phyloP scores from a whole-genome alignment of 2,797 vertebrate species.

The Notamacropus eugenii region DNA sequence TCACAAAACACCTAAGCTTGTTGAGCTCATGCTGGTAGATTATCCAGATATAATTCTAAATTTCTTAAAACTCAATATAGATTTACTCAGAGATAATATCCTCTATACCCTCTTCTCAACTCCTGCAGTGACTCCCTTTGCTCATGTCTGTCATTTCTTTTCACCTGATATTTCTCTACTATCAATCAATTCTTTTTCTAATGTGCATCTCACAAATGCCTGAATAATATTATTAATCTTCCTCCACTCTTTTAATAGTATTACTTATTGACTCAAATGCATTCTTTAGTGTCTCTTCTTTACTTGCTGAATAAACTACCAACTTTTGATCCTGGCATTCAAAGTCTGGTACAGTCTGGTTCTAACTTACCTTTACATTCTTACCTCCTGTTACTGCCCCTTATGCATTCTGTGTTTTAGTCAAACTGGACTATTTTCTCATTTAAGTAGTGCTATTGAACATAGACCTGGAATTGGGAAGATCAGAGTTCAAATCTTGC shows the following conservation, averaged over 20 bases:
- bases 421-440: background rate
- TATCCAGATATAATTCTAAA: background rate
- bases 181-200: background rate
- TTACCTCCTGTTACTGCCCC: too few relatives aligned
- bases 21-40: background rate
- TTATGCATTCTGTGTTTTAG: too few relatives aligned
- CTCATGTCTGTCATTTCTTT: background rate
- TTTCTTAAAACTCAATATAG: background rate
- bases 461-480: too few relatives aligned
- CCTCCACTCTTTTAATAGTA: background rate
- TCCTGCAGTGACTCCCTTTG: background rate
- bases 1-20: background rate
- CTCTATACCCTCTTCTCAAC: background rate
- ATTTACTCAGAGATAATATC: background rate
- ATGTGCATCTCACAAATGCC: background rate
- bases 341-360: background rate
- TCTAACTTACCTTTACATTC: background rate
- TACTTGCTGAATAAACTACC: background rate
- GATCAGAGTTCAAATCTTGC: too few relatives aligned
- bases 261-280: background rate
- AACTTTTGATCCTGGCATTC: background rate
- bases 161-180: background rate
- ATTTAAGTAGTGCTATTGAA: too few relatives aligned
- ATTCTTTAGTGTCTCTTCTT: background rate
- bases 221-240: background rate